Conservation (phyloP, 2,113 vertebrate species). For the Blennius ocellaris region DNA sequence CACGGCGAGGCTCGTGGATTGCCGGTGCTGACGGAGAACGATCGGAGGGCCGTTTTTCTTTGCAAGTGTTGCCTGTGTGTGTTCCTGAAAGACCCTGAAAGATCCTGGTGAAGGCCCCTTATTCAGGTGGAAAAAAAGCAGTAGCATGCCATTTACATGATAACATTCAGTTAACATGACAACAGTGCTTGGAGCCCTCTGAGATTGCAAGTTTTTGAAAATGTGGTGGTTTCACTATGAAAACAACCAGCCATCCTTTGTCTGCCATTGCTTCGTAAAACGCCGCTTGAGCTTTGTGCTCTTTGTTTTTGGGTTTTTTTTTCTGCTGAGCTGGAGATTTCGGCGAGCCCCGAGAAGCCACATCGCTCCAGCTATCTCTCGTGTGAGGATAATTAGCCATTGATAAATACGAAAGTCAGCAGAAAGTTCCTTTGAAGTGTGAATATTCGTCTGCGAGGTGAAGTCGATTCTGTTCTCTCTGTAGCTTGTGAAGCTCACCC, state of each 20-base stretch:
- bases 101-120: too few species aligned
- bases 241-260: too few species aligned
- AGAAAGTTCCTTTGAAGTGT: conserved; percentile 37
- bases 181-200: too few species aligned
- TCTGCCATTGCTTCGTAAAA: too few species aligned
- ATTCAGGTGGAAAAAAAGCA: too few species aligned
- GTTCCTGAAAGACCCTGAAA: too few species aligned
- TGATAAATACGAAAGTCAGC: conserved; percentile 48
- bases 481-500: conserved; percentile 19
- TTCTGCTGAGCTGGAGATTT: conserved; percentile 19
- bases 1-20: conserved; percentile 38
- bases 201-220: too few species aligned
- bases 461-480: conserved; percentile 33
- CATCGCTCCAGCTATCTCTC: conserved; percentile 30
- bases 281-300: conserved; percentile 42
- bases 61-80: too few species aligned
- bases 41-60: conserved; percentile 39
- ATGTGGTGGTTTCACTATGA: too few species aligned
- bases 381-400: conserved; percentile 34
- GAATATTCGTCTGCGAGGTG: conserved; percentile 24
- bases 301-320: conserved; percentile 7
- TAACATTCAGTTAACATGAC: too few species aligned
- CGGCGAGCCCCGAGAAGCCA: conserved; percentile 9
- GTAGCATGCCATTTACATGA: too few species aligned
- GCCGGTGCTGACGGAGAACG: conserved; percentile 57